phyloP scores from a whole-genome alignment of 2,888 invertebrate species.

The Caenorhabditis plicata region DNA sequence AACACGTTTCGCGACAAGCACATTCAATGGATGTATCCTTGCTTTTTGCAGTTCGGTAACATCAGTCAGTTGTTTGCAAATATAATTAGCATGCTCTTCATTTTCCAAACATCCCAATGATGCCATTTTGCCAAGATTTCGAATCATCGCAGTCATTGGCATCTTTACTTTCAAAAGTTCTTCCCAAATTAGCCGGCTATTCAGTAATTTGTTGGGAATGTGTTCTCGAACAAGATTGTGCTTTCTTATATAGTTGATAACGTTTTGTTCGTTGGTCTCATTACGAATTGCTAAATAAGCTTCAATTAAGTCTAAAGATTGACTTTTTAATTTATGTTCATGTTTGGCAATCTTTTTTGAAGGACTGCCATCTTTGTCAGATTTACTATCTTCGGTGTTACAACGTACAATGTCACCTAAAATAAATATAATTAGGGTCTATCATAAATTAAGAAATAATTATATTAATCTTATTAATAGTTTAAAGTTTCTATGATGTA shows the following conservation, averaged over 20 bases:
- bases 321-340: too few relatives aligned
- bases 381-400: too few relatives aligned
- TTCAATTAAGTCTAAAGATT: constrained; percentile 48
- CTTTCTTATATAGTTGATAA: constrained; percentile 33
- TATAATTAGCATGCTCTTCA: constrained; percentile 29
- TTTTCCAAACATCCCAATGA: constrained; percentile 56
- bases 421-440: too few relatives aligned
- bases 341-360: too few relatives aligned
- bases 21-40: constrained; percentile 66
- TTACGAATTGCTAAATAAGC: constrained; percentile 33
- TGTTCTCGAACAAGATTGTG: constrained; percentile 73
- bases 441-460: too few relatives aligned
- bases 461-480: too few relatives aligned
- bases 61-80: constrained; percentile 56
- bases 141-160: constrained; percentile 67
- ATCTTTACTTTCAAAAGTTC: constrained; percentile 64
- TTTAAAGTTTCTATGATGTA: too few relatives aligned
- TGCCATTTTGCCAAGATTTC: constrained; percentile 67
- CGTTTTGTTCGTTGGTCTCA: constrained; percentile 25
- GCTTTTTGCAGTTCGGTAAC: constrained; percentile 57
- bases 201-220: constrained; percentile 75
- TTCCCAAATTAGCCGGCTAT: constrained; percentile 67
- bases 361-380: too few relatives aligned
- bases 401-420: too few relatives aligned
- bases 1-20: constrained; percentile 60